Evolutionary conservation across 2,888 invertebrate species (phyloP).

Genomic region (Julus scandinavius): DNA sequence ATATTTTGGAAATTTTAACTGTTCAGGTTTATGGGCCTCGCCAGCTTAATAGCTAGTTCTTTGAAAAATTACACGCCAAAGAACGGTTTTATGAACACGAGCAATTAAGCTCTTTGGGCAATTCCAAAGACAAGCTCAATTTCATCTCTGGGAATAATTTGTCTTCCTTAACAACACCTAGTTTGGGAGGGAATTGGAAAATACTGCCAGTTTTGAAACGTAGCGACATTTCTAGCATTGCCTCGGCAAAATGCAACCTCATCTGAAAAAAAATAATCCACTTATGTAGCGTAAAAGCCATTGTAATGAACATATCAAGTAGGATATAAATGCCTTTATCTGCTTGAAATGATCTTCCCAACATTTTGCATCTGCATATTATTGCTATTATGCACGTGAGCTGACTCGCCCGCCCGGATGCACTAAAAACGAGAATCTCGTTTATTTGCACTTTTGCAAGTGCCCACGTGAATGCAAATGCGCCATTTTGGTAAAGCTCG

Average conservation of each 20-base stretch:
- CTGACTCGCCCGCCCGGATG: neutral
- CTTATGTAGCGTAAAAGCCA: conserved; percentile 45
- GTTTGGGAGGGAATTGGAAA: conserved; percentile 21
- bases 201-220: neutral
- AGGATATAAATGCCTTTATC: conserved; percentile 46
- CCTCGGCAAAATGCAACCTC: conserved; percentile 40
- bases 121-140: conserved; percentile 32
- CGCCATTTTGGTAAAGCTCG: neutral
- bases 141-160: conserved; percentile 30
- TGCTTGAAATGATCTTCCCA: conserved; percentile 29
- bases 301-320: conserved; percentile 45
- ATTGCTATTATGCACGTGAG: conserved; percentile 6
- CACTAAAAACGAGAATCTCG: conserved; percentile 17
- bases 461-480: conserved; percentile 4
- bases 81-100: conserved; percentile 24
- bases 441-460: conserved; percentile 31
- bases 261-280: conserved; percentile 41
- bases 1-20: neutral
- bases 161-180: conserved; percentile 28
- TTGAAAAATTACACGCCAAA: neutral
- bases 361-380: conserved; percentile 41
- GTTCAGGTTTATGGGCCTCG: neutral
- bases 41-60: neutral
- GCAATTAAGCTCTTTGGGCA: conserved; percentile 28
- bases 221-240: neutral